A percentile compares a stretch with the other conserved stretches of the same genome.
Evolutionary conservation across 2,113 vertebrate genomes (phyloP).

Genomic region (Ceyx cyanopectus): DNA sequence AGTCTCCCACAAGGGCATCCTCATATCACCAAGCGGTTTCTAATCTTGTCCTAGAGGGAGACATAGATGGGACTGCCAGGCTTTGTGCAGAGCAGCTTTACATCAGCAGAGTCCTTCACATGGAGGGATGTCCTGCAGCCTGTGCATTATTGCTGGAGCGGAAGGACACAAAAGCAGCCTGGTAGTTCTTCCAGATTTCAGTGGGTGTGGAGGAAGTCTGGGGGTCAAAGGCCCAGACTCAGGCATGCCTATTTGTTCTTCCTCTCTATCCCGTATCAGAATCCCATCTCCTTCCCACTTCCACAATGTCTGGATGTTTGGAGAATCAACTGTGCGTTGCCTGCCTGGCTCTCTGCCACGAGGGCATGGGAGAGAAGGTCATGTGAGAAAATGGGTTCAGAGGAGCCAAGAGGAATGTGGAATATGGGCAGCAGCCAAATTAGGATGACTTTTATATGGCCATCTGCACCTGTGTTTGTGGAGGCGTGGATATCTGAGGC

Average conservation of each 20-base stretch:
- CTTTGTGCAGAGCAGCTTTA: neutral
- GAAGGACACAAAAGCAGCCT: neutral
- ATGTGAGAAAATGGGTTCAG: slow-evolving; percentile 43
- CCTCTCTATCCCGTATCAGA: neutral
- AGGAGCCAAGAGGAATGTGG: slow-evolving; percentile 59
- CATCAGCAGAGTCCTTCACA: neutral
- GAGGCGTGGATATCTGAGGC: neutral
- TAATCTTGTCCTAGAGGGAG: neutral
- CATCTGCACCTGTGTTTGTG: slow-evolving; percentile 67
- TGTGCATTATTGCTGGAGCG: neutral
- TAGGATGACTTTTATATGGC: slow-evolving; percentile 59
- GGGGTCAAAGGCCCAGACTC: slow-evolving; percentile 23
- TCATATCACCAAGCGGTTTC: neutral
- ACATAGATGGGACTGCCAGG: rapidly evolving
- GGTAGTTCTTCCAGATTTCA: neutral
- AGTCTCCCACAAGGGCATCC: neutral
- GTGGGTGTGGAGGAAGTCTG: neutral
- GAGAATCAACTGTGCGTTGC: neutral
- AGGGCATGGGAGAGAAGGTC: slow-evolving; percentile 60
- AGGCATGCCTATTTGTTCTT: slow-evolving; percentile 18
- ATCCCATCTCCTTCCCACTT: slow-evolving; percentile 40
- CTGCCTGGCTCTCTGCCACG: neutral
- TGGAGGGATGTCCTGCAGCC: neutral
- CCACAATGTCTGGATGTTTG: slow-evolving; percentile 47
- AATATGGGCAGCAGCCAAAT: slow-evolving; percentile 53